Evolutionary conservation across 2,888 invertebrate species (phyloP).

Genomic region (Melieria crassipennis): DNA sequence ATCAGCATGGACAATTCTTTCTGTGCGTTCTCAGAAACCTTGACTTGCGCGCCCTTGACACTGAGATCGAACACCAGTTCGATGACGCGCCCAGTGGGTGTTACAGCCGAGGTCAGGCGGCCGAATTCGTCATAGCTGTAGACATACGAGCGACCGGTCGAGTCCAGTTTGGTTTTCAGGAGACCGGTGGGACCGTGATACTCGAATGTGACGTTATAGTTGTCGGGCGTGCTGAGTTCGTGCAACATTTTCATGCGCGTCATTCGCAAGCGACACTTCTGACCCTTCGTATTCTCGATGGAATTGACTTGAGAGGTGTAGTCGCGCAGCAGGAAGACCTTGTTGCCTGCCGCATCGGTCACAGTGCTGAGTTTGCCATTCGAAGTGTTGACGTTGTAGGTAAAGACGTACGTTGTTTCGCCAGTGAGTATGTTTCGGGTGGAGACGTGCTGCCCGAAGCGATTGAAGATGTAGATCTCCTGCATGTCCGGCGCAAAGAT

Average conservation of each 20-base stretch:
- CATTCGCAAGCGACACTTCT: slow-evolving; percentile 90
- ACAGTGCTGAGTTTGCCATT: slow-evolving; percentile 94
- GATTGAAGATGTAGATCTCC: slow-evolving; percentile 92
- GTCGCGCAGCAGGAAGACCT: slow-evolving; percentile 83
- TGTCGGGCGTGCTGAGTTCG: slow-evolving; percentile 90
- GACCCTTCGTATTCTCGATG: slow-evolving; percentile 92
- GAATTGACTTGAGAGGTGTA: slow-evolving; percentile 91
- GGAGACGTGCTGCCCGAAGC: slow-evolving; percentile 94
- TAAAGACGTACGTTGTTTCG: slow-evolving; percentile 91
- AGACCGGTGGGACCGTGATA: slow-evolving; percentile 92
- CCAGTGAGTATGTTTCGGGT: slow-evolving; percentile 96
- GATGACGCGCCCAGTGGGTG: slow-evolving; percentile 94
- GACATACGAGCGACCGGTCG: slow-evolving; percentile 89
- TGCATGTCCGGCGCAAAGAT: slow-evolving; percentile 95
- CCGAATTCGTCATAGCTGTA: slow-evolving; percentile 97
- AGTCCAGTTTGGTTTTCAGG: slow-evolving; percentile 87
- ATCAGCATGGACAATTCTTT: slow-evolving; percentile 87
- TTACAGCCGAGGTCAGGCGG: slow-evolving; percentile 87
- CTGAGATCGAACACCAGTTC: slow-evolving; percentile 89
- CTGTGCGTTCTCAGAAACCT: slow-evolving; percentile 83
- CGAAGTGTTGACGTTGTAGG: slow-evolving; percentile 96
- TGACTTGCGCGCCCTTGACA: slow-evolving; percentile 88
- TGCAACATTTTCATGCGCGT: slow-evolving; percentile 92
- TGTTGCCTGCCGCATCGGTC: slow-evolving; percentile 91
- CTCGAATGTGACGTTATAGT: slow-evolving; percentile 92